These are phyloP conservation scores for Salvelinus alpinus DNA, from an alignment of 2,113 vertebrate genomes.

Conservation along the genomic window DNA sequence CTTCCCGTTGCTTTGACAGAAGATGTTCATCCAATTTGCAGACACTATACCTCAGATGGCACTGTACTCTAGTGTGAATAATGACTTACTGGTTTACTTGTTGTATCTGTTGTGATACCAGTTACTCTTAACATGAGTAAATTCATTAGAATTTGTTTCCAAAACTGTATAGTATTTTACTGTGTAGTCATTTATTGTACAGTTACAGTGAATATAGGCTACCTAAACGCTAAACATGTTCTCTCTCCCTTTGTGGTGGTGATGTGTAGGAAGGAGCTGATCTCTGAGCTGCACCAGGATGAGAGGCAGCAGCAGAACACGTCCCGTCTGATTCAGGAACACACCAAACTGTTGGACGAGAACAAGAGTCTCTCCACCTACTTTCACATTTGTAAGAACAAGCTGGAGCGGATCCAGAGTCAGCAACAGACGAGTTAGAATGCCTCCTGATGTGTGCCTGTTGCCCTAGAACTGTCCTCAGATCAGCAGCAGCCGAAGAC, in stretches of 20 bases:
- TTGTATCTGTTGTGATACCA: too few relatives aligned
- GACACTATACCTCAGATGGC: too few relatives aligned
- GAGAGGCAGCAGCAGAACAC: constrained; percentile 96
- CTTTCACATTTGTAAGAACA: constrained; percentile 91
- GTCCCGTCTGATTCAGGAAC: constrained; percentile 92
- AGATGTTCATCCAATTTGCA: too few relatives aligned
- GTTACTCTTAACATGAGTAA: too few relatives aligned
- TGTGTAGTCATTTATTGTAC: too few relatives aligned
- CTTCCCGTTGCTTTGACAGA: too few relatives aligned
- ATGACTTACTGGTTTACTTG: too few relatives aligned
- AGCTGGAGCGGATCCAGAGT: constrained; percentile 88
- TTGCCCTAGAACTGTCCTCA: not conserved
- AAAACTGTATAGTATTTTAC: too few relatives aligned
- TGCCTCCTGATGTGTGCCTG: not conserved
- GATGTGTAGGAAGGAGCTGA: constrained; percentile 83
- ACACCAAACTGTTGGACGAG: constrained; percentile 95
- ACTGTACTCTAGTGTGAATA: too few relatives aligned
- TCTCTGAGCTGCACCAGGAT: constrained; percentile 94
- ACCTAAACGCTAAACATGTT: not conserved
- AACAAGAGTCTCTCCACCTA: constrained; percentile 89
- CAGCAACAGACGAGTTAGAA: constrained; percentile 78
- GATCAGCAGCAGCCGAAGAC: not conserved
- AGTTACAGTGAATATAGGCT: not conserved
- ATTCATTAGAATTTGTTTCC: too few relatives aligned
- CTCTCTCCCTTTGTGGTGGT: not conserved